A percentile compares a stretch with the other conserved stretches of the same genome.
Conservation (phyloP, 2,797 vertebrate genomes). For the Scarus forsteni region DNA sequence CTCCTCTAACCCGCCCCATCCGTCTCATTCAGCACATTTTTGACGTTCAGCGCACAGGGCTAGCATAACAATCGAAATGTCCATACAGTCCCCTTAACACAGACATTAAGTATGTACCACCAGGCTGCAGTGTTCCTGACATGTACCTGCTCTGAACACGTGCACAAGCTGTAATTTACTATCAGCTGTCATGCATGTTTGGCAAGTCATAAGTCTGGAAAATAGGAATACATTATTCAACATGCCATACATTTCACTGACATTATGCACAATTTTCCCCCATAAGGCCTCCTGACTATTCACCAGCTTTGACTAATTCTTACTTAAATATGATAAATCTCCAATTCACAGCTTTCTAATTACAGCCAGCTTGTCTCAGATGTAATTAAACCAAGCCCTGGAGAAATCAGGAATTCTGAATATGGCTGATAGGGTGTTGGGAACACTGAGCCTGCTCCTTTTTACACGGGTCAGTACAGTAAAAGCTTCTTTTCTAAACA, state of each 20-base stretch:
- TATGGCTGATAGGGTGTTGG: conserved; percentile 7
- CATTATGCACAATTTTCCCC: conserved; percentile 25
- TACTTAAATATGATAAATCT: conserved; percentile 47
- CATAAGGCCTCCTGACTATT: conserved; percentile 23
- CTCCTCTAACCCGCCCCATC: conserved; percentile 14
- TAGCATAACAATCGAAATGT: conserved; percentile 36
- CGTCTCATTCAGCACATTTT: conserved; percentile 60
- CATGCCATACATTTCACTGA: conserved; percentile 33
- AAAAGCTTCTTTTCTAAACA: conserved; percentile 4
- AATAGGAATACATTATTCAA: conserved; percentile 50
- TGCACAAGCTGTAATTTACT: conserved; percentile 32
- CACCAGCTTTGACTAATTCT: conserved; percentile 42
- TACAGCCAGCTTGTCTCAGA: conserved; percentile 43
- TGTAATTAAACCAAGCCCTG: conserved; percentile 49
- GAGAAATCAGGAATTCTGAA: conserved; percentile 37
- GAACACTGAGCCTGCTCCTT: conserved; percentile 9
- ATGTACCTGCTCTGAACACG: conserved; percentile 7
- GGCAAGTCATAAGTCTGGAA: conserved; percentile 42
- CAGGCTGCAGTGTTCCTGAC: neutral
- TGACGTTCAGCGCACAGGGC: conserved; percentile 19
- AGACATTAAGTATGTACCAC: neutral
- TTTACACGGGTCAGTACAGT: neutral
- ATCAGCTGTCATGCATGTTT: conserved; percentile 37
- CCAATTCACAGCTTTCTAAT: conserved; percentile 57
- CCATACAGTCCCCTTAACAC: conserved; percentile 2